Conservation (phyloP, 2,888 invertebrate genomes). For the Neoascia interrupta region DNA sequence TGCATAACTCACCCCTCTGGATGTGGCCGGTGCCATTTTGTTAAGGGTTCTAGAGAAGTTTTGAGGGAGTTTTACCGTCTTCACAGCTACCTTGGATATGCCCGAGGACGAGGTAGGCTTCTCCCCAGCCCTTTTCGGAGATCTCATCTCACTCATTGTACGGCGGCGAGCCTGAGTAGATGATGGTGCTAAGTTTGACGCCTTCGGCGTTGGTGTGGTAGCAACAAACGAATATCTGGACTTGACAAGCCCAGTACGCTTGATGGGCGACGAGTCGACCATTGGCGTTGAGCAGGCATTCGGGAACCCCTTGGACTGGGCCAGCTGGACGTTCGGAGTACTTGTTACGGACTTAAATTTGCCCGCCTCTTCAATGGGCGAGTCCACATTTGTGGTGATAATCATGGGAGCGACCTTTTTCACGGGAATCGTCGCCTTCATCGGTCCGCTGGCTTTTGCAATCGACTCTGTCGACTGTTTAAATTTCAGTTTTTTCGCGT, state of each 20-base stretch:
- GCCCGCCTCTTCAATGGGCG: conserved; percentile 46
- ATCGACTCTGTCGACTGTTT: conserved; percentile 70
- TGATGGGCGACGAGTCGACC: conserved; percentile 61
- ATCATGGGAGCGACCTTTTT: conserved; percentile 72
- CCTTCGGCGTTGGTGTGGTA: conserved; percentile 70
- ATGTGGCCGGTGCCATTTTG: conserved; percentile 46
- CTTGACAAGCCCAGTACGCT: conserved; percentile 58
- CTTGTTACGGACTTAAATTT: conserved; percentile 66
- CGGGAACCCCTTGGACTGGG: conserved; percentile 64
- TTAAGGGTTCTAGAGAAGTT: conserved; percentile 53
- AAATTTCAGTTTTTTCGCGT: conserved; percentile 69
- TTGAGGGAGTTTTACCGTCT: conserved; percentile 50
- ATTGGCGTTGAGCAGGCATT: conserved; percentile 73
- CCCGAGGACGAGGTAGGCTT: conserved; percentile 42
- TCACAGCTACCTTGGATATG: conserved; percentile 46
- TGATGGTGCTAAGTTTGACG: conserved; percentile 37
- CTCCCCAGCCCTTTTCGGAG: conserved; percentile 45
- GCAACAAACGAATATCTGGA: conserved; percentile 71
- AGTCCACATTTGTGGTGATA: conserved; percentile 67
- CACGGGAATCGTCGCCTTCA: conserved; percentile 73
- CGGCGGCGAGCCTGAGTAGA: conserved; percentile 48
- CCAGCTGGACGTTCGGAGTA: conserved; percentile 65
- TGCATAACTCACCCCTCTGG: conserved; percentile 46
- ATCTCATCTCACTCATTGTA: conserved; percentile 51
- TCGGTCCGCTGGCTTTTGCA: conserved; percentile 71